Conservation (phyloP, 2,113 vertebrate genomes). For the Phyllopteryx taeniolatus region DNA sequence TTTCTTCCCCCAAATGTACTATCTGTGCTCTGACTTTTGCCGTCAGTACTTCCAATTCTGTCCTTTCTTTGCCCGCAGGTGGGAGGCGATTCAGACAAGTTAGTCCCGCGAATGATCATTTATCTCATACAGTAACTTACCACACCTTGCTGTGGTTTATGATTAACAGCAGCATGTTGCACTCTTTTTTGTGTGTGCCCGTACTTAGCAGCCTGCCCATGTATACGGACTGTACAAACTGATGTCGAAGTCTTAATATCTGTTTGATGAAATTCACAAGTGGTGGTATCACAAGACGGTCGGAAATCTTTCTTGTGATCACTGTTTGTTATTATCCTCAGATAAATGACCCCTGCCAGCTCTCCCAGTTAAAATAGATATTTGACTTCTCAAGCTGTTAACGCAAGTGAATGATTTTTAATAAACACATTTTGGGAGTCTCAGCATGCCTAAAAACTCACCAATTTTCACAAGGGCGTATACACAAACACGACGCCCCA, state of each 20-base stretch:
- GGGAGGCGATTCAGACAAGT: conserved; percentile 65
- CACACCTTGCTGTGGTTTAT: conserved; percentile 50
- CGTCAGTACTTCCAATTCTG: conserved; percentile 35
- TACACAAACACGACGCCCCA: too few species aligned
- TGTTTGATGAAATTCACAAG: too few species aligned
- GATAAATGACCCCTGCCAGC: too few species aligned
- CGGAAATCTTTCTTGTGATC: too few species aligned
- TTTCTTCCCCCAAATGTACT: conserved; percentile 8
- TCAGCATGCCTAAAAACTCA: too few species aligned
- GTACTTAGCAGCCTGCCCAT: conserved; percentile 22
- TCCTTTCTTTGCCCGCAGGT: conserved; percentile 48
- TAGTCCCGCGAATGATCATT: conserved; percentile 57
- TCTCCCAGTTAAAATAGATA: too few species aligned
- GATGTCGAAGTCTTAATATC: conserved; percentile 22
- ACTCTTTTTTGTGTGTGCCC: conserved; percentile 26
- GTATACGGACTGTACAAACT: conserved; percentile 14
- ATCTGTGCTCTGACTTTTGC: conserved; percentile 21
- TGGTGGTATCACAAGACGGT: too few species aligned
- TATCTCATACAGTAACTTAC: conserved; percentile 31
- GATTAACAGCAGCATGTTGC: conserved; percentile 50
- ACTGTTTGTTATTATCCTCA: too few species aligned
- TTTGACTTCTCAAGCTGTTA: too few species aligned
- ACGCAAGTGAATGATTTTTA: too few species aligned
- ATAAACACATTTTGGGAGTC: too few species aligned
- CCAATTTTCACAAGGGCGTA: too few species aligned